Percentiles rank a stretch among this genome's conserved stretches.
These are phyloP conservation scores for Scrobipalpa costella DNA, from an alignment of 2,888 invertebrate genomes.

Conservation along the genomic window DNA sequence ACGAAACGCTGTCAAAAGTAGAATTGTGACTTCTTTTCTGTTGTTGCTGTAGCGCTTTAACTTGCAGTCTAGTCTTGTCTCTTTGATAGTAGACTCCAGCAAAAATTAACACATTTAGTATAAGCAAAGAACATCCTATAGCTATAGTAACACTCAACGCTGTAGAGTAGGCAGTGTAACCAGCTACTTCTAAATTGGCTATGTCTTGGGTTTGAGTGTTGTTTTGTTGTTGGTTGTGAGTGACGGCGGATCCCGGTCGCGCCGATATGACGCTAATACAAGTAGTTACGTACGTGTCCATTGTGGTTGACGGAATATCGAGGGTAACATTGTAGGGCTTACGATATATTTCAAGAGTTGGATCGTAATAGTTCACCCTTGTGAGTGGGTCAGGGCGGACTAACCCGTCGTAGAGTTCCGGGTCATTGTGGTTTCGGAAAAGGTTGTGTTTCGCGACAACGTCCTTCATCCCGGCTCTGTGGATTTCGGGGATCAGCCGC, in stretches of 20 bases:
- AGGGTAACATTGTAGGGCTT: conserved; percentile 81
- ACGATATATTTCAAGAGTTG: conserved; percentile 83
- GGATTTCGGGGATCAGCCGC: conserved; percentile 94
- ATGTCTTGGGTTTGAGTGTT: conserved; percentile 88
- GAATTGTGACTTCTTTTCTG: conserved; percentile 82
- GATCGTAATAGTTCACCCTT: conserved; percentile 83
- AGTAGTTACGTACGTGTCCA: conserved; percentile 85
- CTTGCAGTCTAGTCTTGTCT: conserved; percentile 89
- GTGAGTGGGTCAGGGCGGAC: conserved; percentile 92
- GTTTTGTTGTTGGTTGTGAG: conserved; percentile 69
- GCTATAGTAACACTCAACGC: conserved; percentile 90
- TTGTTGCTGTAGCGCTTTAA: conserved; percentile 88
- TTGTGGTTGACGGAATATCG: conserved; percentile 77
- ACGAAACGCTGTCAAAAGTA: conserved; percentile 81
- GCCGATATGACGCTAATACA: conserved; percentile 87
- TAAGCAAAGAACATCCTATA: conserved; percentile 89
- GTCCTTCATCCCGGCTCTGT: conserved; percentile 94
- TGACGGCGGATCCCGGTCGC: conserved; percentile 77
- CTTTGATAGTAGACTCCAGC: conserved; percentile 92
- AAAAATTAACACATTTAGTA: conserved; percentile 90
- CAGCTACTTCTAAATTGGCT: conserved; percentile 90
- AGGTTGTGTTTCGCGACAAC: conserved; percentile 94
- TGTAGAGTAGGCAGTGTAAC: conserved; percentile 87
- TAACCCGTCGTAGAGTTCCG: conserved; percentile 93
- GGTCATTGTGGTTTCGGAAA: conserved; percentile 94